These are phyloP conservation scores for Melitaea cinxia DNA, from an alignment of 1,140 invertebrate genomes.

Conservation along the genomic window DNA sequence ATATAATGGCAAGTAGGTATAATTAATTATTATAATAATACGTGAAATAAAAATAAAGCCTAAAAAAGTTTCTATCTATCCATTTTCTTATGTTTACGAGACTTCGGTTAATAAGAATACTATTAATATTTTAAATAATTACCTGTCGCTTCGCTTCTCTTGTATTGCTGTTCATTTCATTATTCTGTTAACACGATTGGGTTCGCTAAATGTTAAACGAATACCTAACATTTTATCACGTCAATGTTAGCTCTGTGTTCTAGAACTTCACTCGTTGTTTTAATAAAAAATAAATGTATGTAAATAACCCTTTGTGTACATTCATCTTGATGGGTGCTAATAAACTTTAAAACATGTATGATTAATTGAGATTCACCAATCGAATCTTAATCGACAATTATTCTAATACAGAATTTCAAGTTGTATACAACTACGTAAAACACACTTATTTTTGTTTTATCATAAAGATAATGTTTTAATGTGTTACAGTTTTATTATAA, in stretches of 20 bases:
- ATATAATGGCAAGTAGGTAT: too few relatives aligned
- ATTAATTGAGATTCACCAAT: too few relatives aligned
- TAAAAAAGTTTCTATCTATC: background rate
- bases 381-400: too few relatives aligned
- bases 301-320: background rate
- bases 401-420: too few relatives aligned
- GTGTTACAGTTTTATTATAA: too few relatives aligned
- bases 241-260: background rate
- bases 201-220: background rate
- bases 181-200: constrained; percentile 13
- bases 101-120: background rate
- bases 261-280: constrained; percentile 1
- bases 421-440: too few relatives aligned
- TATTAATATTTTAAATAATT: background rate
- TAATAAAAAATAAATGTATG: constrained; percentile 3
- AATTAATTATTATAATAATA: background rate
- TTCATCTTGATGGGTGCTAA: background rate
- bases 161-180: constrained; percentile 20
- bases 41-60: constrained; percentile 10
- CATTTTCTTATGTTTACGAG: background rate
- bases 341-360: background rate
- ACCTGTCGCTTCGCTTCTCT: constrained; percentile 20
- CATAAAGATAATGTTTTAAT: too few relatives aligned
- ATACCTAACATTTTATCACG: background rate
- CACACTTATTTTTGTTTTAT: too few relatives aligned